phyloP scores from a whole-genome alignment of 2,797 vertebrate species.

The Parambassis ranga region DNA sequence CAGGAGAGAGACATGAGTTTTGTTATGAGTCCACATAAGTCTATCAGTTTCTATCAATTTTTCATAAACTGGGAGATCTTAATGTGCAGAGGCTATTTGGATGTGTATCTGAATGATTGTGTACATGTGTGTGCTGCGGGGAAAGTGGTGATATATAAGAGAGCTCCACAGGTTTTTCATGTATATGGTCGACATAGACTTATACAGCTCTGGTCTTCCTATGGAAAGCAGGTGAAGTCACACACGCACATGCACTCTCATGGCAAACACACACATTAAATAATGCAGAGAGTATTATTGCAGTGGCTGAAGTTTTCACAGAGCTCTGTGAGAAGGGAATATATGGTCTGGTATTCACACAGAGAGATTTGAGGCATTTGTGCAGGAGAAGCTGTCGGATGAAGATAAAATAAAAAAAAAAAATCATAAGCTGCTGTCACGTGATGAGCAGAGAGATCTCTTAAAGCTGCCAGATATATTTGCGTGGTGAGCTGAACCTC shows the following conservation, averaged over 20 bases:
- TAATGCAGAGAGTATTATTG: conserved; percentile 70
- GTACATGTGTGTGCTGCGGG: neutral
- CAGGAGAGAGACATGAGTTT: neutral
- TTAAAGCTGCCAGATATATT: neutral
- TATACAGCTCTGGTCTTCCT: conserved; percentile 8
- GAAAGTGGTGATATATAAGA: conserved; percentile 64
- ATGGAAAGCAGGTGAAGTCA: conserved; percentile 4
- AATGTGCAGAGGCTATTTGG: conserved; percentile 7
- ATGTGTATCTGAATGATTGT: conserved; percentile 1
- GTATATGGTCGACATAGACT: conserved; percentile 56
- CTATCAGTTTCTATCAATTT: conserved; percentile 59
- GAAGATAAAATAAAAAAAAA: conserved; percentile 23
- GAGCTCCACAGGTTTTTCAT: conserved; percentile 43
- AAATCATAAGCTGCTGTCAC: conserved; percentile 13
- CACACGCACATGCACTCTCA: neutral
- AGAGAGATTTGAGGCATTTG: conserved; percentile 52
- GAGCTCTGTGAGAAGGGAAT: conserved; percentile 57
- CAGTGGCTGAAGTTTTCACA: conserved; percentile 55
- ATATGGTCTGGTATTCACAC: conserved; percentile 44
- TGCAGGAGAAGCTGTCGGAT: conserved; percentile 38
- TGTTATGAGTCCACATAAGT: conserved; percentile 30
- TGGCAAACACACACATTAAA: conserved; percentile 43
- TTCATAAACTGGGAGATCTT: conserved; percentile 41
- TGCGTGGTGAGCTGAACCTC: neutral
- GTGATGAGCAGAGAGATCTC: neutral